Percentiles rank a stretch among this genome's conserved stretches.
phyloP scores from a whole-genome alignment of 2,888 invertebrate genomes.

The Ferrisia virgata region DNA sequence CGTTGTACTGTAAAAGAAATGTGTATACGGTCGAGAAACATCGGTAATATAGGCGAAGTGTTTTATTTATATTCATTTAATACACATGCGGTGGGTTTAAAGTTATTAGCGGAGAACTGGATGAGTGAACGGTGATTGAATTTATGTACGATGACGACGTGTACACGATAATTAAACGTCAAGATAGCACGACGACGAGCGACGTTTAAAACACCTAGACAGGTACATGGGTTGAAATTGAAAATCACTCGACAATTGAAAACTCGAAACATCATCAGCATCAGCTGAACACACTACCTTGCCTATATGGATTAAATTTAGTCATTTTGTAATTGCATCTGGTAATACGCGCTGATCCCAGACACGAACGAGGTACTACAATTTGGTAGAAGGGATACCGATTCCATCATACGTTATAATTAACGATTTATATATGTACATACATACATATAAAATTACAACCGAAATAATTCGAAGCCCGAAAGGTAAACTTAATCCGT shows the following conservation, averaged over 20 bases:
- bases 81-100: slow-evolving; percentile 28
- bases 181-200: background rate
- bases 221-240: background rate
- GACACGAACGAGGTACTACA: no score
- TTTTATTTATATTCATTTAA: slow-evolving; percentile 37
- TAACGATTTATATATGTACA: no score
- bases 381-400: no score
- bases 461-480: background rate
- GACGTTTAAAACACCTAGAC: background rate
- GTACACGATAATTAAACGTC: background rate
- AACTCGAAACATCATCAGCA: background rate
- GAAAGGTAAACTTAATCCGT: background rate
- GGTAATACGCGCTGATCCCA: no score
- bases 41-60: slow-evolving; percentile 27
- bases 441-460: no score
- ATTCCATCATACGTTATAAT: background rate
- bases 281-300: no score
- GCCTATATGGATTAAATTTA: background rate
- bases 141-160: slow-evolving; percentile 6
- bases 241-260: background rate
- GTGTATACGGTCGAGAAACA: slow-evolving; percentile 1
- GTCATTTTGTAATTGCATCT: background rate
- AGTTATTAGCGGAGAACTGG: slow-evolving; percentile 36
- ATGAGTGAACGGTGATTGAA: slow-evolving; percentile 31
- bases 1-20: slow-evolving; percentile 24